These are phyloP conservation scores for Sebastes baramenuke DNA, from an alignment of 2,797 vertebrate species.

Conservation along the genomic window DNA sequence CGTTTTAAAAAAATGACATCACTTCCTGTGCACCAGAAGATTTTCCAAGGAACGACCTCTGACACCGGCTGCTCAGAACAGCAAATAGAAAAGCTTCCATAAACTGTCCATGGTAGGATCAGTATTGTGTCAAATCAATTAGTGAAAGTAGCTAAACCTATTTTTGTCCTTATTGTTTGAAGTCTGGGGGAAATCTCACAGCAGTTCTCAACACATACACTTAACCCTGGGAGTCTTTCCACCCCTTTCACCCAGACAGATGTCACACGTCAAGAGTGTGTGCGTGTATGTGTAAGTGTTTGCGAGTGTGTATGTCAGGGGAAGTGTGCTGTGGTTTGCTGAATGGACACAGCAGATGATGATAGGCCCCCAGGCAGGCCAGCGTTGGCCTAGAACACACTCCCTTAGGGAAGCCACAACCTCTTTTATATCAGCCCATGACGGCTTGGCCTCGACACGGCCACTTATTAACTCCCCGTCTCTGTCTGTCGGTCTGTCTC, in stretches of 20 bases:
- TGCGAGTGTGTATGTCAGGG: constrained; percentile 21
- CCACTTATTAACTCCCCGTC: constrained; percentile 42
- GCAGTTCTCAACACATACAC: neutral
- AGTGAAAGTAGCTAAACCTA: neutral
- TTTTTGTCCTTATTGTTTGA: constrained; percentile 5
- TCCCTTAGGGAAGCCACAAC: constrained; percentile 43
- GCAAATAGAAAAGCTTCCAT: constrained; percentile 10
- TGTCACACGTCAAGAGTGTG: constrained; percentile 14
- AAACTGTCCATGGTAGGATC: neutral
- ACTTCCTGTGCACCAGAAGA: constrained; percentile 25
- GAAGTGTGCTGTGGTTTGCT: constrained; percentile 57
- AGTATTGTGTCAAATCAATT: neutral
- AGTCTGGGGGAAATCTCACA: neutral
- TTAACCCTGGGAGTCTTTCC: neutral
- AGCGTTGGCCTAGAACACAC: constrained; percentile 19
- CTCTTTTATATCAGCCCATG: constrained; percentile 42
- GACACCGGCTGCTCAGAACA: neutral
- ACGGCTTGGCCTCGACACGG: constrained; percentile 29
- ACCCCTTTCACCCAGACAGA: constrained; percentile 41
- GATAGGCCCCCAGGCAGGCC: constrained; percentile 41
- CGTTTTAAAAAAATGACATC: neutral
- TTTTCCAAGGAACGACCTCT: constrained; percentile 14
- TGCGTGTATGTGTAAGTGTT: constrained; percentile 3
- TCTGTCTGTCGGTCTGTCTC: constrained; percentile 15
- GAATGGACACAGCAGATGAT: constrained; percentile 56